Evolutionary conservation across 2,113 vertebrate species (phyloP).

Genomic region (Mola mola): DNA sequence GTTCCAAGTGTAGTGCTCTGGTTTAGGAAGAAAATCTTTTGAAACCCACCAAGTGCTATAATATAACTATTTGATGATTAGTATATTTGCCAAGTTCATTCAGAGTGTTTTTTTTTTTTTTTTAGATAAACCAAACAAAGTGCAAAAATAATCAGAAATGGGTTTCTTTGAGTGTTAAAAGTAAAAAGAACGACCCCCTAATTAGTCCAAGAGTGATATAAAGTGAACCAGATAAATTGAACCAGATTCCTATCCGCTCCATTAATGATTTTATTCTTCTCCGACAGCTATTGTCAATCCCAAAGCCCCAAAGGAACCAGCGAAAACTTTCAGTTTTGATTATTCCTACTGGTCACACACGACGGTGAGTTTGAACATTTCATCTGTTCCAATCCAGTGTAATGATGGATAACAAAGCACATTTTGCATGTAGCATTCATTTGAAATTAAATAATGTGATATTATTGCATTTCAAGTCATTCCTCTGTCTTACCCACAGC

Average conservation of each 20-base stretch:
- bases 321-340: conserved; percentile 99
- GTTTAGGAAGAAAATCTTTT: conserved; percentile 28
- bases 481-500: conserved; percentile 73
- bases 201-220: not conserved
- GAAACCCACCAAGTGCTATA: no score
- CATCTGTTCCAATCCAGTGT: not conserved
- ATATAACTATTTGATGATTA: no score
- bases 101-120: no score
- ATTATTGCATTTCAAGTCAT: not conserved
- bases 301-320: conserved; percentile 97
- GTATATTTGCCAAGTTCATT: no score
- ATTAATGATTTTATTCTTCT: conserved; percentile 36
- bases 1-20: conserved; percentile 35
- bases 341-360: conserved; percentile 99
- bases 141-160: no score
- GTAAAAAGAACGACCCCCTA: no score
- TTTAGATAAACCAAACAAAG: no score
- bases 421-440: no score
- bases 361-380: conserved; percentile 81
- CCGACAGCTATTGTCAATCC: conserved; percentile 93
- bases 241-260: no score
- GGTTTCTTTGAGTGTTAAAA: no score
- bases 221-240: no score
- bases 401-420: not conserved
- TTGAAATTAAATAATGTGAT: no score